Evolutionary conservation across 1,140 invertebrate genomes (phyloP), one percentile per base, ranked within the genome.

Genomic region (Drosophila paulistorum): DNA sequence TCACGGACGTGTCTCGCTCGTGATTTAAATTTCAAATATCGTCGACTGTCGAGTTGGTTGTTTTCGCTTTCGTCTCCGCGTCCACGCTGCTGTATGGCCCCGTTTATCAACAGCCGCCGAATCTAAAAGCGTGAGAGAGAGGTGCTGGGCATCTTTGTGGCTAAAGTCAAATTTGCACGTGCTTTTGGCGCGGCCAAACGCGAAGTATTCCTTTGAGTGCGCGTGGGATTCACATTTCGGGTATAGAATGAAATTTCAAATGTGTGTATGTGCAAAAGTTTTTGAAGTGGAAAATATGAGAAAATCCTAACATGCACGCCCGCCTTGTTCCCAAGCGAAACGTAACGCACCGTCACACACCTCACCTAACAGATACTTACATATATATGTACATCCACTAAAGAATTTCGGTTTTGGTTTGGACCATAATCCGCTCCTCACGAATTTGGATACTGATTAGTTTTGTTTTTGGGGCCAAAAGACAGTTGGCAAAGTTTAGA

Each of bases 171-270:
- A 61, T 71, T 79, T 71, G 59, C 73, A 72, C 80, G 80, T 79
- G 76, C 68, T 68, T 67, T 62, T 62, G 54, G 55, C 30, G 58
- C 42, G 45, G 60, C 70, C 65, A 66, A 74, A 63, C 54, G 62
- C 68, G 59, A 80, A 68, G 55, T 74, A 68, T 74, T 59, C 59
- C 64, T 73, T 66, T 74, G 55, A 72, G 77, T 80, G 67, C 67
- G 72, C 59, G 70, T 63, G 65, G 77, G 65, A 63, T 74, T 68
- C 30, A 41, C 58, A 64, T 76, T 64, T 66, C 26, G 67, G n/a
- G 17, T 26, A 42, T 61, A 33, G 54, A 41, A 35, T 39, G 67
- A 58, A 79, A 23, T 64, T 79, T 62, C 57, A 70, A 83, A 75
- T 83, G 76, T 60, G 67, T 57, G 76, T 60, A 65, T 57, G 45